Base-by-base conservation (phyloP, 2,797 vertebrate species). In the Eulemur albifrons region DNA sequence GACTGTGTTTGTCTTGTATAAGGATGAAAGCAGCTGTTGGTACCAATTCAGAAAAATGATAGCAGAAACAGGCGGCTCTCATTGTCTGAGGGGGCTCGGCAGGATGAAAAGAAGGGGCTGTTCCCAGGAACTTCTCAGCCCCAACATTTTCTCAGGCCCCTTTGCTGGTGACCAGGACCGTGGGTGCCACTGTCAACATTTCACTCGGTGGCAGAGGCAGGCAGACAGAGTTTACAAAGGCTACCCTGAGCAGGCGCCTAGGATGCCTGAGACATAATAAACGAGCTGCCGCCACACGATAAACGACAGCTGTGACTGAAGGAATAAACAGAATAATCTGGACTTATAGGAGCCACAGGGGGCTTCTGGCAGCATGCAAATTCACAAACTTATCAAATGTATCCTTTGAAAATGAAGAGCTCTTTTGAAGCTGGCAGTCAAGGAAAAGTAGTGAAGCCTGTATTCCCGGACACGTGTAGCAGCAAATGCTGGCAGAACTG, bases 281-380 rank as follows among this genome's bases (percentile, higher is more conserved):
- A 95, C 35, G 93, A 95, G 96, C 98, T 98, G 97, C 97, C 97
- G 92, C 97, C 84, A 88, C 95, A 91, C 21, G 95, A 97, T 98
- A 98, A 98, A 97, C 75, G 97, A 98, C 98, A 98, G 97, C 98
- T 98, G 98, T 98, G 98, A 98, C 97, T 97, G 97, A 98, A 97
- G 97, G 97, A 98, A 98, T 98, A 98, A 98, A 98, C 98, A 98
- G 97, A 97, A 98, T 98, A 98, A 98, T 98, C 98, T 97, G 98
- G 98, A 98, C 97, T 98, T 98, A 97, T 94, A 98, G 97, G 98
- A 98, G 97, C 95, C 97, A 92, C 96, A 54, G 82, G 98, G 97
- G 97, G 97, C 93, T 97, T 97, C 94, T 97, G 98, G 98, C 97
- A 97, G 97, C 96, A 92, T 98, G 97, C 94, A 98, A 98, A 98